Percentiles rank a stretch among this genome's conserved stretches.
Evolutionary conservation across 1,140 invertebrate genomes (phyloP).

Genomic region (Cherax quadricarinatus): DNA sequence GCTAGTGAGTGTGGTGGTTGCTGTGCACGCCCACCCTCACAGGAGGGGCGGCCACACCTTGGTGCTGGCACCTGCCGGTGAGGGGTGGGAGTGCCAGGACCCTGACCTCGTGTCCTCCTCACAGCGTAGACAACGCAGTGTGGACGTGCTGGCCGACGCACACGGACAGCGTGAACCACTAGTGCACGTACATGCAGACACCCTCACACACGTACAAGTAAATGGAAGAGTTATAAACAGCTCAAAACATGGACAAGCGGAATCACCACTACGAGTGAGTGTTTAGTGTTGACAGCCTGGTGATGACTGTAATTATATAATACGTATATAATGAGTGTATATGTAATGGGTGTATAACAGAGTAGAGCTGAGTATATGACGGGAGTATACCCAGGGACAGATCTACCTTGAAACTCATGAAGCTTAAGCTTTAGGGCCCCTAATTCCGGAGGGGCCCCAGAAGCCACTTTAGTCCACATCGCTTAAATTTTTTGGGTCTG

Average conservation of each 20-base stretch:
- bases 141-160: neutral
- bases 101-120: conserved; percentile 12
- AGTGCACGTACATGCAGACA: neutral
- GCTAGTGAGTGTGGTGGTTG: conserved; percentile 49
- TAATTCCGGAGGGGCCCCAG: too few relatives aligned
- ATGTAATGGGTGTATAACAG: too few relatives aligned
- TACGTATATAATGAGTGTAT: too few relatives aligned
- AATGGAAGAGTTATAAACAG: neutral
- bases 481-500: too few relatives aligned
- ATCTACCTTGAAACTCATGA: too few relatives aligned
- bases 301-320: too few relatives aligned
- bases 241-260: neutral
- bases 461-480: too few relatives aligned
- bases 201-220: neutral
- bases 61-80: neutral
- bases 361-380: too few relatives aligned
- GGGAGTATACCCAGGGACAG: too few relatives aligned
- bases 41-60: neutral
- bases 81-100: conserved; percentile 46
- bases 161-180: neutral
- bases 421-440: too few relatives aligned
- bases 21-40: conserved; percentile 22
- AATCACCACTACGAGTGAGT: neutral
- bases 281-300: too few relatives aligned
- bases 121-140: neutral